A percentile compares a stretch with the other conserved stretches of the same genome.
Conservation (phyloP, 2,888 invertebrate genomes). For the Lithosia quadra region DNA sequence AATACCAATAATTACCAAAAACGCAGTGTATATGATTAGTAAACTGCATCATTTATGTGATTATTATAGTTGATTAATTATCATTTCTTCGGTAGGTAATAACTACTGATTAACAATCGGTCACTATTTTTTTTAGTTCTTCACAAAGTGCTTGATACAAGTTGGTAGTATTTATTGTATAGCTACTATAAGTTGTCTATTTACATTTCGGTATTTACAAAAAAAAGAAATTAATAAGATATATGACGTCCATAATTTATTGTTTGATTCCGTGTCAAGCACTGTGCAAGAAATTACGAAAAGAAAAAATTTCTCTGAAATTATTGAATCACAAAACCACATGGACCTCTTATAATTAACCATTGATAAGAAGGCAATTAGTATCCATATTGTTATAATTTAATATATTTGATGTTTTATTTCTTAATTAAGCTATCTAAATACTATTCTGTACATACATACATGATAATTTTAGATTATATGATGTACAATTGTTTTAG, state of each 20-base stretch:
- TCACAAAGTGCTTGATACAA: slow-evolving; percentile 68
- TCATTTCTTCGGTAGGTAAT: slow-evolving; percentile 62
- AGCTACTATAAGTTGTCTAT: slow-evolving; percentile 47
- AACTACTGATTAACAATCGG: slow-evolving; percentile 63
- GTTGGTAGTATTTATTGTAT: slow-evolving; percentile 52
- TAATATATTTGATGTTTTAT: slow-evolving; percentile 87
- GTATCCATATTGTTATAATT: slow-evolving; percentile 87
- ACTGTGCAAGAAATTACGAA: slow-evolving; percentile 59
- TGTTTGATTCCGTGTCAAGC: slow-evolving; percentile 59
- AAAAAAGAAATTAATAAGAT: slow-evolving; percentile 28
- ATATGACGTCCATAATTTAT: slow-evolving; percentile 56
- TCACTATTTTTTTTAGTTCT: slow-evolving; percentile 58
- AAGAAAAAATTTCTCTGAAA: slow-evolving; percentile 59
- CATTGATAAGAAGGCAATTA: slow-evolving; percentile 87
- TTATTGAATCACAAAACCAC: slow-evolving; percentile 85
- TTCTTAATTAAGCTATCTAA: slow-evolving; percentile 84
- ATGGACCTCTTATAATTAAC: slow-evolving; percentile 88
- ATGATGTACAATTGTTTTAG: slow-evolving; percentile 86
- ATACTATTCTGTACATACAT: slow-evolving; percentile 85
- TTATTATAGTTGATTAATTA: slow-evolving; percentile 75
- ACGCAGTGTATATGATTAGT: slow-evolving; percentile 83
- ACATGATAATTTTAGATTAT: slow-evolving; percentile 82
- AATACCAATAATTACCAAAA: slow-evolving; percentile 88
- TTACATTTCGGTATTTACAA: slow-evolving; percentile 31
- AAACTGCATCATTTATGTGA: slow-evolving; percentile 83